These are phyloP conservation scores for Sinonovacula constricta DNA, from an alignment of 1,140 invertebrate genomes.

Conservation along the genomic window DNA sequence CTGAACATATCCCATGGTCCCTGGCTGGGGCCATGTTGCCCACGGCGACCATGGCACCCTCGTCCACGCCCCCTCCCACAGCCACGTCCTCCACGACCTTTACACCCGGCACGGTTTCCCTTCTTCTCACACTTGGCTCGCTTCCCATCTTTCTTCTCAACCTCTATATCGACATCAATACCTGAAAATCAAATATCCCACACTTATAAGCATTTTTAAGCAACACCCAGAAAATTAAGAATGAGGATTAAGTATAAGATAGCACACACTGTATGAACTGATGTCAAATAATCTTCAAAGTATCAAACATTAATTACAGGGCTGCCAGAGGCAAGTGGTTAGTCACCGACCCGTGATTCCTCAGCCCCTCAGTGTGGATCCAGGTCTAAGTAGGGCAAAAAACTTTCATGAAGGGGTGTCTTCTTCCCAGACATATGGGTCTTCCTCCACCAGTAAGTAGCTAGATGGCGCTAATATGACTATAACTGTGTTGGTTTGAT, in stretches of 20 bases:
- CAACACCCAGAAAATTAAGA: not conserved
- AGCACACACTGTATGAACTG: not conserved
- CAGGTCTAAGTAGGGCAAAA: too few species aligned
- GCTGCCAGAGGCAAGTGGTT: too few species aligned
- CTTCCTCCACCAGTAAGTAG: too few species aligned
- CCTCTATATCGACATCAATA: constrained; percentile 74
- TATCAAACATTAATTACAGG: too few species aligned
- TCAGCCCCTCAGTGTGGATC: too few species aligned
- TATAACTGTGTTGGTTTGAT: too few species aligned
- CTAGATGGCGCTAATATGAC: too few species aligned
- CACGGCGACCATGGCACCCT: constrained; percentile 47
- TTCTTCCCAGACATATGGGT: too few species aligned
- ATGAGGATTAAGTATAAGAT: not conserved
- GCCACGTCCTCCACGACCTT: constrained; percentile 19
- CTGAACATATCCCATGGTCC: constrained; percentile 22
- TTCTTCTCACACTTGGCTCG: constrained; percentile 29
- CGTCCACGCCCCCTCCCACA: constrained; percentile 43
- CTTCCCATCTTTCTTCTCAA: constrained; percentile 67
- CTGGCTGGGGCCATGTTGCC: constrained; percentile 16
- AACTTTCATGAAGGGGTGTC: too few species aligned
- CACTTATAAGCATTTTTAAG: not conserved
- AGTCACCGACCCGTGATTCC: too few species aligned
- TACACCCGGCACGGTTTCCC: constrained; percentile 20
- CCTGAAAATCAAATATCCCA: constrained; percentile 61
- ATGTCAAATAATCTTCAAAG: not conserved